Percentiles rank a stretch among this genome's conserved stretches.
phyloP scores from a whole-genome alignment of 1,140 invertebrate genomes.

The Stegodyphus dumicola region DNA sequence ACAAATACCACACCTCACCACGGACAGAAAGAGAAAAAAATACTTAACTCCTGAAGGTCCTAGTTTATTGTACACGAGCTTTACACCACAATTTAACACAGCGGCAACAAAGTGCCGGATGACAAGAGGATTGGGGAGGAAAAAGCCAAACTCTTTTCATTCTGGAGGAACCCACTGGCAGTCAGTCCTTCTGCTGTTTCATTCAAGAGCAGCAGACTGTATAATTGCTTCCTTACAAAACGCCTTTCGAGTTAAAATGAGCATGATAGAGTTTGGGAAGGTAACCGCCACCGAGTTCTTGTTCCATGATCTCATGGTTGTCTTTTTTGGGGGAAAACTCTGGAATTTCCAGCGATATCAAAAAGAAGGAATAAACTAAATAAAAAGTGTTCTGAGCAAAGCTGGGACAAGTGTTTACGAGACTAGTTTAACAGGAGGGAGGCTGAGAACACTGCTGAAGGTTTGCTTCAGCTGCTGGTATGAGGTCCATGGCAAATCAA shows the following conservation, averaged over 20 bases:
- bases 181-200: conserved; percentile 40
- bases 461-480: too few relatives aligned
- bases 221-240: conserved; percentile 53
- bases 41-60: background rate
- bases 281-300: too few relatives aligned
- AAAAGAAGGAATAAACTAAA: background rate
- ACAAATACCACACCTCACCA: background rate
- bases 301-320: background rate
- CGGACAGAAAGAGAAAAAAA: background rate
- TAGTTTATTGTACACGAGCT: too few relatives aligned
- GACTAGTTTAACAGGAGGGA: too few relatives aligned
- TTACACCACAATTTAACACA: background rate
- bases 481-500: too few relatives aligned
- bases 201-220: conserved; percentile 41
- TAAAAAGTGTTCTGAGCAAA: too few relatives aligned
- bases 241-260: conserved; percentile 49
- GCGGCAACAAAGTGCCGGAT: conserved; percentile 21
- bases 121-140: background rate
- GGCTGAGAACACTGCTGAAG: too few relatives aligned
- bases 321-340: background rate
- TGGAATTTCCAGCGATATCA: background rate
- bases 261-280: background rate
- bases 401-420: too few relatives aligned
- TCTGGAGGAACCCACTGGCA: background rate
- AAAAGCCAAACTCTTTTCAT: too few relatives aligned